Evolutionary conservation across 1,140 invertebrate species (phyloP).

Genomic region (Agraylea sexmaculata): DNA sequence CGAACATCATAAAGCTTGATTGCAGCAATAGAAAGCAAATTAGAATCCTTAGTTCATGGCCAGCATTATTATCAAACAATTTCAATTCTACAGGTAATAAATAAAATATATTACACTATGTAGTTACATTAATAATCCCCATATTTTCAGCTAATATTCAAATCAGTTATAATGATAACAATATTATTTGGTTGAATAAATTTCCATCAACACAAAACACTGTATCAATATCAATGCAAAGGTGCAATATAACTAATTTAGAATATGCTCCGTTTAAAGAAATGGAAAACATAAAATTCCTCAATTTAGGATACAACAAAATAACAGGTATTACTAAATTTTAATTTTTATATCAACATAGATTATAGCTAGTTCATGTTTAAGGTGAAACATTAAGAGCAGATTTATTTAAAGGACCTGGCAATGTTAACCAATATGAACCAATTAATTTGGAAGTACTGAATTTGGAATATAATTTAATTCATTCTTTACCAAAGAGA

Average conservation of each 20-base stretch:
- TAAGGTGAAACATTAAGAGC: conserved; percentile 42
- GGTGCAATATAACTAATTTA: conserved; percentile 44
- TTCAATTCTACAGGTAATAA: neutral
- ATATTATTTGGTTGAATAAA: conserved; percentile 29
- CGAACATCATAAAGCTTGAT: neutral
- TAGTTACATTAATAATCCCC: conserved; percentile 27
- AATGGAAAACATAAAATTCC: conserved; percentile 47
- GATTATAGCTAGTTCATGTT: conserved; percentile 22
- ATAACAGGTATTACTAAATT: conserved; percentile 40
- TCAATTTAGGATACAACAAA: conserved; percentile 61
- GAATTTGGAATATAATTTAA: conserved; percentile 53
- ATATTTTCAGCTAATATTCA: too few species aligned
- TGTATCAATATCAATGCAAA: conserved; percentile 31
- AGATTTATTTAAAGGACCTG: conserved; percentile 48
- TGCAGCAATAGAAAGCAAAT: conserved; percentile 2
- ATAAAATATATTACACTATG: neutral
- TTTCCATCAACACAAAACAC: conserved; percentile 25
- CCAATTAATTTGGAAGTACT: conserved; percentile 51
- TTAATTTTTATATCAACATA: conserved; percentile 1
- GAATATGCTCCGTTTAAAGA: conserved; percentile 50
- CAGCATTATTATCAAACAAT: neutral
- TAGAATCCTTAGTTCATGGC: neutral
- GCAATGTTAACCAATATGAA: conserved; percentile 43
- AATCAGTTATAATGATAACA: conserved; percentile 36
- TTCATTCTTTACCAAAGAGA: conserved; percentile 52